Percentiles rank a stretch among this genome's conserved stretches.
Evolutionary conservation across 2,797 vertebrate species (phyloP).

Genomic region (Neomorphus geoffroyi): DNA sequence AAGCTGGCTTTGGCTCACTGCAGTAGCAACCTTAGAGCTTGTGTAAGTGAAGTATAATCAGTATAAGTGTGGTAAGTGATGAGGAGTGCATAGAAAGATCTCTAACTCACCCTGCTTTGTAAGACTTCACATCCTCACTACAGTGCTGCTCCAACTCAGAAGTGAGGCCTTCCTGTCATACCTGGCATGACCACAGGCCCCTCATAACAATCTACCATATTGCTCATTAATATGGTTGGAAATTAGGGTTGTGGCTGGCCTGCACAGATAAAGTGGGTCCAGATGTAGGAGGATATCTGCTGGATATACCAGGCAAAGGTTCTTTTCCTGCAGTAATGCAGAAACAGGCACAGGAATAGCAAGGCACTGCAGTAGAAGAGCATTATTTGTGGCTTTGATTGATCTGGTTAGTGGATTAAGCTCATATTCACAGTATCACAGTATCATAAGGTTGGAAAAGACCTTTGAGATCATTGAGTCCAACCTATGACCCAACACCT

Average conservation of each 20-base stretch:
- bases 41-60: slow-evolving; percentile 18
- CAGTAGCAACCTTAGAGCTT: background rate
- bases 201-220: background rate
- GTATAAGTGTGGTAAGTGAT: background rate
- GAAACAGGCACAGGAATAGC: background rate
- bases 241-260: background rate
- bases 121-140: background rate
- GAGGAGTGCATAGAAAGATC: background rate
- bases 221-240: background rate
- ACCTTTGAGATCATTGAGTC: too few species aligned
- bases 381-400: slow-evolving; percentile 30
- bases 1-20: slow-evolving; percentile 7
- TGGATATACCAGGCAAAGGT: background rate
- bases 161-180: background rate
- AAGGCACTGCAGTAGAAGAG: background rate
- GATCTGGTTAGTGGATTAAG: slow-evolving; percentile 49
- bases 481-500: too few species aligned
- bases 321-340: background rate
- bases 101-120: background rate
- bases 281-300: background rate
- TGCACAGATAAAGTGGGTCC: background rate
- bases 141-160: background rate
- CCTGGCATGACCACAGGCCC: background rate
- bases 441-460: too few species aligned
- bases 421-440: too few species aligned